phyloP scores from a whole-genome alignment of 2,113 vertebrate genomes.

The Pterocles orientalis region DNA sequence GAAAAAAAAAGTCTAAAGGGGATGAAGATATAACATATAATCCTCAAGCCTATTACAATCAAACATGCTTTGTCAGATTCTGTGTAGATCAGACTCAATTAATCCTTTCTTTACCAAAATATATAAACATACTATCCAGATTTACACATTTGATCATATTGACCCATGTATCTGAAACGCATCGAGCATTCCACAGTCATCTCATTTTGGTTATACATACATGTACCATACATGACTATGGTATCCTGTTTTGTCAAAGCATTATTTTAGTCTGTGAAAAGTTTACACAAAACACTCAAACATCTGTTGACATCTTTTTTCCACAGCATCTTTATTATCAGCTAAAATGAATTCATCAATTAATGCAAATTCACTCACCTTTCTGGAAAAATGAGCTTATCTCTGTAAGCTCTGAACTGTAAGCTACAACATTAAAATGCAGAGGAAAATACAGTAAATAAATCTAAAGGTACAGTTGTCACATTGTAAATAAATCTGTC shows the following conservation, averaged over 20 bases:
- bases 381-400: neutral
- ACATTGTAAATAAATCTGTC: conserved; percentile 7
- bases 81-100: neutral
- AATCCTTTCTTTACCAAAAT: neutral
- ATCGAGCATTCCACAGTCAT: neutral
- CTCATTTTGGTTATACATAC: neutral
- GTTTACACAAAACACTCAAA: neutral
- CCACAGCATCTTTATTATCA: neutral
- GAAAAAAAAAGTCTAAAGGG: neutral
- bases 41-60: neutral
- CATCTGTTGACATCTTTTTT: neutral
- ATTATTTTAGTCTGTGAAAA: neutral
- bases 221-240: neutral
- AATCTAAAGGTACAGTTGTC: neutral
- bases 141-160: neutral
- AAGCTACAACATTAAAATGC: neutral
- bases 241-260: neutral
- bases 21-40: neutral
- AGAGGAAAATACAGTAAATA: neutral
- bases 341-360: neutral
- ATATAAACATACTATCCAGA: neutral
- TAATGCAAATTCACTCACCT: neutral
- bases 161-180: neutral
- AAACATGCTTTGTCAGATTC: neutral
- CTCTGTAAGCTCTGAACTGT: neutral